Base-by-base conservation (phyloP, 2,113 vertebrate species). In the Clarias magur region DNA sequence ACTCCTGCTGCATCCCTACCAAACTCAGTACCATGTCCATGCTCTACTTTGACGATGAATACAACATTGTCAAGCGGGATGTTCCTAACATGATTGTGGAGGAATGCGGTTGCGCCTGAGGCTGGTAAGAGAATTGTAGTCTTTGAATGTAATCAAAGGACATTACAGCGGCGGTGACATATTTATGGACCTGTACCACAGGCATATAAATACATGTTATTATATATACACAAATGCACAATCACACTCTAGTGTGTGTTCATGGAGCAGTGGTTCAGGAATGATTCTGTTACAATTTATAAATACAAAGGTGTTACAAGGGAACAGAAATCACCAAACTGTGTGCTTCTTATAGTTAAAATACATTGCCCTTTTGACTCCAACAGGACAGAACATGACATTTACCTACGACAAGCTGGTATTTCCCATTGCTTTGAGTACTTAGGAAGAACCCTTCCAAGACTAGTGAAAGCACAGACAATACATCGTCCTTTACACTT, bases 41-140 rank as follows among this genome's bases (percentile, higher is more conserved):
- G 99, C 96, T 99, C 88, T 99, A 99, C 96, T 99, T 99, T n/a
- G 99, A 99, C 19, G 99, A 99, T 38, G 98, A 99, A 91, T 99
- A 99, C 95, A 99, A 99, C 96, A 99, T 99, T 42, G 97, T 99
- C 89, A 99, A 99, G 94, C 95, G 97, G 90, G 99, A 99, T 15
- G 98, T 99, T 91, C 97, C 98, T 94, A 99, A 99, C 94, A 99
- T 99, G 99, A 99, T 99, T 25, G 99, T 99, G 95, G 99, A 99
- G 94, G 99, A 99, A 94, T 99, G 99, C 27, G 99, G 98, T 92
- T 99, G 99, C 3, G 97, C 98, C 89, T 99, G 98, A 99, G 89
- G 89, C 19, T 67, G n/a, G 23, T 21, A 53, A 15, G 12, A 5
- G 30, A 79, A 80, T 81, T 79, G 27, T 62, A 60, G 42, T 76